A percentile compares a stretch with the other conserved stretches of the same genome.
phyloP scores from a whole-genome alignment of 2,797 vertebrate genomes.

The Oreortyx pictus region DNA sequence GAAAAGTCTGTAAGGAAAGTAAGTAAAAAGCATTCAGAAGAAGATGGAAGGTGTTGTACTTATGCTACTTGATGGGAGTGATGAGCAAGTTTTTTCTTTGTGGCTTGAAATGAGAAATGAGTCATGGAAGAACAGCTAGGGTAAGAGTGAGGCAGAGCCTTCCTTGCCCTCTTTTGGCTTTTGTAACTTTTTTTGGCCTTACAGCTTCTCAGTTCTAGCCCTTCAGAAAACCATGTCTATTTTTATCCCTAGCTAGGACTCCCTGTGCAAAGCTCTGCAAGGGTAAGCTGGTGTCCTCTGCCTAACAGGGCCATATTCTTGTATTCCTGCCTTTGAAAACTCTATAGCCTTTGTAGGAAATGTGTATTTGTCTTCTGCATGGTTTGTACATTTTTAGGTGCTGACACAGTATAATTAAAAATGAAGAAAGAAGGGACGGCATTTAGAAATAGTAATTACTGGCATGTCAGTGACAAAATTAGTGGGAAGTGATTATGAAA shows the following conservation, averaged over 20 bases:
- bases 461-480: constrained; percentile 25
- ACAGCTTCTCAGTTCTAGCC: neutral
- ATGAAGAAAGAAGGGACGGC: constrained; percentile 7
- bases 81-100: neutral
- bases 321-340: neutral
- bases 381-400: constrained; percentile 17
- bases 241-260: neutral
- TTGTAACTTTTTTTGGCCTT: neutral
- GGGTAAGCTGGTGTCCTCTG: neutral
- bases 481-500: constrained; percentile 34
- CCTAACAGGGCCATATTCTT: neutral
- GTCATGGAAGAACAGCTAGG: neutral
- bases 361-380: neutral
- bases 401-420: constrained; percentile 59
- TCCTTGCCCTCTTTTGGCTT: neutral
- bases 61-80: neutral
- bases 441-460: constrained; percentile 51
- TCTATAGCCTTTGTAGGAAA: neutral
- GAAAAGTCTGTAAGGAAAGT: neutral
- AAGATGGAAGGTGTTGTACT: neutral
- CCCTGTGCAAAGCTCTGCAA: neutral
- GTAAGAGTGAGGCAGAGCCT: neutral
- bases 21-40: neutral
- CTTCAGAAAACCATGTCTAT: neutral
- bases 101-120: neutral